Base-by-base conservation (phyloP, 2,888 invertebrate species). In the Hirtodrosophila duncani region DNA sequence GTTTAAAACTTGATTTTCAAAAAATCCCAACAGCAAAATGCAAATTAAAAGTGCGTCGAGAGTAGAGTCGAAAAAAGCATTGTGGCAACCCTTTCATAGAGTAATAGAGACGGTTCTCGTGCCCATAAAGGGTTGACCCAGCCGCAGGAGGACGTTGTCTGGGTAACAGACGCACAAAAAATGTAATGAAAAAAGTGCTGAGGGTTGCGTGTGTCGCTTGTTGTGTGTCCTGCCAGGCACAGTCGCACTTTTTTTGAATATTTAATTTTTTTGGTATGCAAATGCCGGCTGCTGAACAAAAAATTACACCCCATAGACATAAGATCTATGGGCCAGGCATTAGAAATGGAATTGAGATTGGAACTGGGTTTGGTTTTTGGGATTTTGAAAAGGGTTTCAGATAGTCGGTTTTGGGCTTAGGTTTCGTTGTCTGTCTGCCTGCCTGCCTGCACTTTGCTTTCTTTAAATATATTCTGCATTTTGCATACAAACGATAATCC, bases 1-100 rank as follows among this genome's bases (percentile, higher is more conserved):
- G 59, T 81, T 62, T 48, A 59, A 42, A 80, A 71, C 79, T 77
- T 82, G 81, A 72, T 82, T 82, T 82, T 61, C 49, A 11, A 67
- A n/a, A n/a, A 67, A 71, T 75, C 65, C 67, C 44, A 75, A 81
- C 46, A 61, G 42, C 42, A 30, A 83, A 84, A 85, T 85, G 85
- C 86, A 85, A 85, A 85, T 86, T 86, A 84, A 84, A 78, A 81
- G 77, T 61, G 58, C 51, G 58, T 41, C 42, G 37, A 50, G 9
- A 37, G 38, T 34, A 41, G 49, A 51, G 50, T 56, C 7, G 29
- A 27, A 45, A 49, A 57, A 42, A 51, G 58, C 67, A 56, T 71
- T 66, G 59, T 65, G 65, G 67, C 75, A 81, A 82, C 71, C 81
- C 77, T 82, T 83, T 72, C 39, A 52, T 20, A 38, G 49, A 52